Conservation (phyloP, 2,113 vertebrate genomes). For the Tautogolabrus adspersus region DNA sequence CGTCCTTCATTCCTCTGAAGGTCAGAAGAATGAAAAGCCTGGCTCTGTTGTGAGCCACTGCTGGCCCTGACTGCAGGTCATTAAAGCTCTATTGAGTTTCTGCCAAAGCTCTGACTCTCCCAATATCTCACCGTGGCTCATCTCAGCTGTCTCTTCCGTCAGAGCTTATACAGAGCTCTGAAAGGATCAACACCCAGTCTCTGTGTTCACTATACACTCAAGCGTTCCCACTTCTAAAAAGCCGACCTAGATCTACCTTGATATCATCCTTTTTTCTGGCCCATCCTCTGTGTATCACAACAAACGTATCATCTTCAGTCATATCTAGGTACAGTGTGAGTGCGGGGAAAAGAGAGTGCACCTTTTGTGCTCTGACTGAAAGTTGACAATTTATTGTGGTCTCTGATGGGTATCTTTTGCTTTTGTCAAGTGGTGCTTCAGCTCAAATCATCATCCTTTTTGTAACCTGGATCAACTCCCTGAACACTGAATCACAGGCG, state of each 20-base stretch:
- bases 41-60: constrained; percentile 68
- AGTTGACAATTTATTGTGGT: constrained; percentile 33
- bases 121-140: constrained; percentile 73
- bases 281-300: constrained; percentile 17
- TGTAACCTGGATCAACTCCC: constrained; percentile 46
- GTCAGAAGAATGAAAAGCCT: constrained; percentile 72
- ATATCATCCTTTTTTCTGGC: constrained; percentile 53
- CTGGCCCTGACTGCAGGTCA: constrained; percentile 76
- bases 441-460: constrained; percentile 18
- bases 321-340: constrained; percentile 22
- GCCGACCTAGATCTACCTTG: constrained; percentile 28
- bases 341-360: constrained; percentile 7
- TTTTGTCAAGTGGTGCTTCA: constrained; percentile 47
- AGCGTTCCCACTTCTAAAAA: constrained; percentile 45
- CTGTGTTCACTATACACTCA: constrained; percentile 43
- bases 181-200: constrained; percentile 64
- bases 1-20: constrained; percentile 69
- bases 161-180: constrained; percentile 63
- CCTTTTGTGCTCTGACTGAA: constrained; percentile 20
- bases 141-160: constrained; percentile 72
- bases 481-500: constrained; percentile 13
- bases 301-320: constrained; percentile 33
- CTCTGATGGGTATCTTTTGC: constrained; percentile 35
- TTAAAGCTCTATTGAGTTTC: constrained; percentile 84
- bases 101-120: constrained; percentile 76